Percentiles rank a stretch among this genome's conserved stretches.
These are phyloP conservation scores for Sciurus vulgaris DNA, from an alignment of 2,797 vertebrate genomes.

Conservation along the genomic window DNA sequence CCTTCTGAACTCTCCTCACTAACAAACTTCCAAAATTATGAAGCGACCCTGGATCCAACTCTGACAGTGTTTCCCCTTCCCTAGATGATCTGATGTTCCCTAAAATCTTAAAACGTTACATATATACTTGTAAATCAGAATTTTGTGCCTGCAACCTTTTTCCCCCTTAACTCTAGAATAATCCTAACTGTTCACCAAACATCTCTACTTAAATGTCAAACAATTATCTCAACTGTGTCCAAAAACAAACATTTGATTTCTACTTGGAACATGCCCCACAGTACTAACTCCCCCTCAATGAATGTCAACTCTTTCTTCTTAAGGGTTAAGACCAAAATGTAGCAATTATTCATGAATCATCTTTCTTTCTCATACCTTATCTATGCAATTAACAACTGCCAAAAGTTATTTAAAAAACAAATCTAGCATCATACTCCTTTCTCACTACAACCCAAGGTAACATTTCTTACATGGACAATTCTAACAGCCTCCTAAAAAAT, in stretches of 20 bases:
- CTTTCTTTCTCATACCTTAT: neutral
- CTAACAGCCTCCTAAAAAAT: neutral
- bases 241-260: conserved; percentile 6
- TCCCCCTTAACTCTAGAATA: neutral
- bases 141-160: neutral
- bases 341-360: neutral
- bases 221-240: neutral
- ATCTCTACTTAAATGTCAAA: neutral
- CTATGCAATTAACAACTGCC: neutral
- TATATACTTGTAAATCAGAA: neutral
- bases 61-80: neutral
- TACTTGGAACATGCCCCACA: neutral
- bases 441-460: neutral
- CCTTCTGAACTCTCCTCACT: neutral
- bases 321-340: neutral
- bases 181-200: neutral
- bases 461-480: neutral
- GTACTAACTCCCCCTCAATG: neutral
- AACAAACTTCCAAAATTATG: neutral
- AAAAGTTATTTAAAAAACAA: neutral
- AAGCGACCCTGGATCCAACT: neutral
- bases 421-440: neutral
- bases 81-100: neutral
- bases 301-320: neutral
- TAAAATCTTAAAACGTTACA: neutral